Conservation (phyloP, 2,797 vertebrate genomes). For the Poecilia picta region DNA sequence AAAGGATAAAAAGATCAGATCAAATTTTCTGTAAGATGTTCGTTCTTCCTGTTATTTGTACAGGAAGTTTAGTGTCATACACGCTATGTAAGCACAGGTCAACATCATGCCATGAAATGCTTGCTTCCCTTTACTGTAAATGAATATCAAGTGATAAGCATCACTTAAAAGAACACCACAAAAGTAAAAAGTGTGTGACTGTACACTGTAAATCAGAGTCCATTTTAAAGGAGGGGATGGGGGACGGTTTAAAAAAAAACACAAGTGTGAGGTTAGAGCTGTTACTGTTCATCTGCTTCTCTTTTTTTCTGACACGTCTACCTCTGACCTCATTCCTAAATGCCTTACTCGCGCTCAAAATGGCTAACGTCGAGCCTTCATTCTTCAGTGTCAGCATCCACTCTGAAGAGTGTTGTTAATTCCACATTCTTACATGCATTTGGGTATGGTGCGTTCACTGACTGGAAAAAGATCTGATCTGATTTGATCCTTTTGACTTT, state of each 20-base stretch:
- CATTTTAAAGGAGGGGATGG: not conserved
- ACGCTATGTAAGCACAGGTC: not conserved
- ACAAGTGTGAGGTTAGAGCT: not conserved
- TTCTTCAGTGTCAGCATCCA: not conserved
- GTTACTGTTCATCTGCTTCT: not conserved
- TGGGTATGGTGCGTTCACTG: not conserved
- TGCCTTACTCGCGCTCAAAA: not conserved
- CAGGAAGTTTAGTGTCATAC: not conserved
- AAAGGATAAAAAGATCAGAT: not conserved
- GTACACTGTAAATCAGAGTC: not conserved
- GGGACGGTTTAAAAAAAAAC: not conserved
- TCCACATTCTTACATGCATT: not conserved
- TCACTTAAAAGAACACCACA: not conserved
- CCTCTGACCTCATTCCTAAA: not conserved
- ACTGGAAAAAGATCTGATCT: not conserved
- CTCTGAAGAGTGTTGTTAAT: not conserved
- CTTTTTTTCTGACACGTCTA: not conserved
- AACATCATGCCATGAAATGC: not conserved
- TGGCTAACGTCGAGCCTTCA: not conserved
- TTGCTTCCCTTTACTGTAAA: conserved; percentile 1
- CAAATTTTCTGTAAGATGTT: not conserved
- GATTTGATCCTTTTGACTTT: conserved; percentile 49
- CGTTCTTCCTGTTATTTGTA: not conserved
- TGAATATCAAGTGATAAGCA: not conserved
- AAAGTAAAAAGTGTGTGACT: not conserved